Evolutionary conservation across 2,797 vertebrate genomes (phyloP), one percentile per base, ranked within the genome.

Genomic region (Sebastes elongatus): DNA sequence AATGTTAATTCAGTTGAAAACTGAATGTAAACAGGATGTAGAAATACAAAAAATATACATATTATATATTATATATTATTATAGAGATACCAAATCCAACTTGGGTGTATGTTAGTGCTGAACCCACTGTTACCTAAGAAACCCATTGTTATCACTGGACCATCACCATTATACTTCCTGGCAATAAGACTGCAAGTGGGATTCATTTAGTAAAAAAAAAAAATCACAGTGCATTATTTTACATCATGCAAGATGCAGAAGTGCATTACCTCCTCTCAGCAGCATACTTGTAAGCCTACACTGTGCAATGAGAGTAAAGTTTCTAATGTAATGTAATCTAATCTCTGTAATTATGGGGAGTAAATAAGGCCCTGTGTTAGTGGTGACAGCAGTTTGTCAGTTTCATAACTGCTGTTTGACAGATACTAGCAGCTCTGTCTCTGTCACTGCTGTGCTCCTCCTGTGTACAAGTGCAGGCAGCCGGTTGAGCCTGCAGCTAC

Each of bases 401-500:
- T 57, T 38, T 52, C 65, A 78, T n/a, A 56, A 28, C 49, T 81
- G 57, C 60, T 62, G 74, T 66, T 18, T 68, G 68, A 56, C 71
- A 74, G 76, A 56, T 46, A 74, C 33, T 55, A 74, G 74, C 56
- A 60, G 78, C 56, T 38, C 35, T 38, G 35, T 38, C 35, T 75
- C 65, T 33, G 62, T 32, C 62, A n/a, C 33, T 35, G 7, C 30
- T 22, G 72, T 14, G 22, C 38, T 72, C 13, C 60, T 32, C 35
- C 74, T 46, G 71, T 23, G 62, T 42, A 75, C 74, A 76, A 59
- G 81, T 71, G 30, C 62, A 28, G 23, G 63, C 55, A 59, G 73
- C 74, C 20, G 23, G 63, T 28, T 22, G 52, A 25, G 52, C 76
- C 76, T 33, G 74, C 78, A 85, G 72, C 59, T 60, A 64, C 77